Conservation (phyloP, 2,888 invertebrate genomes). For the Brachyopa scutellaris region DNA sequence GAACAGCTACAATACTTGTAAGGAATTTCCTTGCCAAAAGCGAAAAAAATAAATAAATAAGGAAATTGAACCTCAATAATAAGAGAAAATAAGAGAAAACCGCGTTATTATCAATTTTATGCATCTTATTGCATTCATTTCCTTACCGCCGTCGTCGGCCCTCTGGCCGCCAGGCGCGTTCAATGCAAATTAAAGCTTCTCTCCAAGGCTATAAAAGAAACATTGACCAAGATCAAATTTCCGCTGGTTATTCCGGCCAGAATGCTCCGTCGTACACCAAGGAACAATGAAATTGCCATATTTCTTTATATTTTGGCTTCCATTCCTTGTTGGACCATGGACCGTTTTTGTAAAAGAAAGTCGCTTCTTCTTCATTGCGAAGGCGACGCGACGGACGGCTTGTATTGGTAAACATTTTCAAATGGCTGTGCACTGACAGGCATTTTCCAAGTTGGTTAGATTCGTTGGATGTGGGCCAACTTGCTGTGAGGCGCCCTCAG, state of each 20-base stretch:
- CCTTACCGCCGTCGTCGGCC: slow-evolving; percentile 3
- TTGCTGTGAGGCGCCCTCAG: slow-evolving; percentile 9
- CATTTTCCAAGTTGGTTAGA: slow-evolving; percentile 45
- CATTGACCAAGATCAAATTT: slow-evolving; percentile 62
- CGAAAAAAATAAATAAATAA: too few relatives aligned
- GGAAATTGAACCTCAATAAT: slow-evolving; percentile 55
- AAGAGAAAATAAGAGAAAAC: slow-evolving; percentile 31
- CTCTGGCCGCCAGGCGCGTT: too few relatives aligned
- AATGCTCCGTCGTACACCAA: slow-evolving; percentile 21
- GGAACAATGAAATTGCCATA: slow-evolving; percentile 50
- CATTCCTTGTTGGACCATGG: slow-evolving; percentile 14
- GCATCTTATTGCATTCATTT: slow-evolving; percentile 66
- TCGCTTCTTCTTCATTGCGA: slow-evolving; percentile 2
- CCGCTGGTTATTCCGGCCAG: slow-evolving; percentile 18
- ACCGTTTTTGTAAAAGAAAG: too few relatives aligned
- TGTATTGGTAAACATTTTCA: slow-evolving; percentile 68
- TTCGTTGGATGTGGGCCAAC: slow-evolving; percentile 64
- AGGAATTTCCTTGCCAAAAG: slow-evolving; percentile 37
- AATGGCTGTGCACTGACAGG: slow-evolving; percentile 63
- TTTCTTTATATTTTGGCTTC: slow-evolving; percentile 41
- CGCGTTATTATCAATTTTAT: slow-evolving; percentile 66
- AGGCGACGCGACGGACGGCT: too few relatives aligned
- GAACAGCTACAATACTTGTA: background rate
- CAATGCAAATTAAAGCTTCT: slow-evolving; percentile 58
- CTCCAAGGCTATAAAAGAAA: background rate